Conservation (phyloP, 2,797 vertebrate species). For the Mareca penelope region DNA sequence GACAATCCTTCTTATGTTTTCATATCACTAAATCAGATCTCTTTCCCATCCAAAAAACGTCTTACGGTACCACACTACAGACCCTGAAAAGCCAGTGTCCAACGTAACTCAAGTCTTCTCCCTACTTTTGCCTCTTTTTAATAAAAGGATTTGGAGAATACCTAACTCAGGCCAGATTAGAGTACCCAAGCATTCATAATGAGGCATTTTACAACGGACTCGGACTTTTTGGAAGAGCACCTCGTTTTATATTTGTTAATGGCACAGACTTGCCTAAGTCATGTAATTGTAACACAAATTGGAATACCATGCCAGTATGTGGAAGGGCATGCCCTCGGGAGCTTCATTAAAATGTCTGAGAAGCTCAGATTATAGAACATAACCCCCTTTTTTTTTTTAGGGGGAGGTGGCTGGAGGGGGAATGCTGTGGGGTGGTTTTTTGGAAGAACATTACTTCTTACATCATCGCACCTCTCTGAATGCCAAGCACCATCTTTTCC, state of each 20-base stretch:
- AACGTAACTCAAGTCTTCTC: background rate
- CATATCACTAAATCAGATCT: background rate
- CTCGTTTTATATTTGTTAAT: background rate
- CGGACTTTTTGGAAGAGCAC: background rate
- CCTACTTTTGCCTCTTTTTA: background rate
- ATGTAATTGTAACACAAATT: background rate
- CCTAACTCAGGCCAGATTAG: background rate
- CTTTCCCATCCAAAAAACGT: background rate
- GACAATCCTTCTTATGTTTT: background rate
- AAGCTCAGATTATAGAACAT: background rate
- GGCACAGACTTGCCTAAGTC: background rate
- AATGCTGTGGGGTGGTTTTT: background rate
- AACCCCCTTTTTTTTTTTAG: too few relatives aligned
- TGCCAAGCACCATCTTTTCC: conserved; percentile 13
- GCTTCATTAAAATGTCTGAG: background rate
- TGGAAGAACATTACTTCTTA: background rate
- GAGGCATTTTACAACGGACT: background rate
- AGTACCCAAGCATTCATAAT: background rate
- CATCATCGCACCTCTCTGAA: background rate
- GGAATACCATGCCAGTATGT: background rate
- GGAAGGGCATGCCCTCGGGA: background rate
- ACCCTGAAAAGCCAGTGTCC: background rate
- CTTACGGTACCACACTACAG: background rate
- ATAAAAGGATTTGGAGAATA: background rate
- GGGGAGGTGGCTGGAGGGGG: background rate